Base-by-base conservation (phyloP, 92 coral and sea anemone species). In the Porites cylindrica region DNA sequence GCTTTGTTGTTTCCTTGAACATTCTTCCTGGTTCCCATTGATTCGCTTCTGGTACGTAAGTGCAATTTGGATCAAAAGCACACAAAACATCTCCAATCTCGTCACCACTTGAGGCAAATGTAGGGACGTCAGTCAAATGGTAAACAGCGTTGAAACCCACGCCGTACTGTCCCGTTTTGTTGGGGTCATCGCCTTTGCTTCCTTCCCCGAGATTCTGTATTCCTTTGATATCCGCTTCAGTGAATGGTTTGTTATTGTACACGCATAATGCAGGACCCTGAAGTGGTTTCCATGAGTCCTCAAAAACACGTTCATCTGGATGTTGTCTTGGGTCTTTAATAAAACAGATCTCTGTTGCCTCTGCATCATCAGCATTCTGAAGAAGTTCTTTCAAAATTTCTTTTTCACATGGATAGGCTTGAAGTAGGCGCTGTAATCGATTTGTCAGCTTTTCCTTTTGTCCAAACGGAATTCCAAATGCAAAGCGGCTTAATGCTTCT, bases 321-420 rank as follows among this genome's bases (percentile, higher is more conserved):
- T 93, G 98, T 2, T 74, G 84, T 23, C 98, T 94, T 0, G 95
- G 89, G 84, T 95, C 98, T 68, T 89, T 87, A 66, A 95, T 93
- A 77, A 95, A 95, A 67, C 94, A 92, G 21, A 95, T 82, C 85
- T 90, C 90, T 3, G 93, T 93, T 11, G 98, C 98, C 63, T 91
- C 67, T n/a, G 98, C 95, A 76, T 95, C 98, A 52, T 95, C 98
- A 26, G 98, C 98, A 47, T 95, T 95, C 75, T 95, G 98, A 26
- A 93, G 92, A 77, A 95, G 98, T 77, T 95, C 98, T 82, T 93
- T 95, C 86, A 95, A 76, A 24, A 95, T 91, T 70, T 93, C 93
- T 18, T 77, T 85, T 50, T 76, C 95, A 73, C 96, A 95, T 3
- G 96, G 96, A 68, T 95, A 95, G 60, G 77, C 73, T 2, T 83